These are phyloP conservation scores for Gari tellinella DNA, from an alignment of 2,888 invertebrate species.

Conservation along the genomic window DNA sequence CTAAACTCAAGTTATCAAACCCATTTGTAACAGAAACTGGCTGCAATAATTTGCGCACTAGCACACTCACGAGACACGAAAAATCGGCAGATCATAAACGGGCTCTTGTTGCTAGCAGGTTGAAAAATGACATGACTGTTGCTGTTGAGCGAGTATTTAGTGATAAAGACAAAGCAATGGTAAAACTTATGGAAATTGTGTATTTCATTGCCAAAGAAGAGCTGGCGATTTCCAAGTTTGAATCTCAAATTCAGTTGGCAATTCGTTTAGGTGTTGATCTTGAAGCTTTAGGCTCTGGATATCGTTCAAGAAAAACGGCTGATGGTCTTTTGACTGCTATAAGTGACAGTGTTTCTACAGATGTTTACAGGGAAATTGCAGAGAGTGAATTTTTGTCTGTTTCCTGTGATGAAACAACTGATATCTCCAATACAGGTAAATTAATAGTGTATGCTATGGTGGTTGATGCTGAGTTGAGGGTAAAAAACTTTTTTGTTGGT, in stretches of 20 bases:
- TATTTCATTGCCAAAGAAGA: conserved; percentile 15
- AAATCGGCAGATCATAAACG: conserved; percentile 15
- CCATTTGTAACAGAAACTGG: conserved; percentile 15
- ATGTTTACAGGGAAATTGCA: conserved; percentile 6
- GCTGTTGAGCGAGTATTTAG: conserved; percentile 5
- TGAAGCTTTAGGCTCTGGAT: conserved; percentile 5
- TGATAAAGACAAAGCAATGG: conserved; percentile 8
- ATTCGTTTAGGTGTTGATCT: conserved; percentile 8
- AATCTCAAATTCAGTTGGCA: conserved; percentile 13
- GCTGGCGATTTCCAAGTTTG: conserved; percentile 6
- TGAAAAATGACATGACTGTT: conserved; percentile 9
- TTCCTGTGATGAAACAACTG: conserved; percentile 24
- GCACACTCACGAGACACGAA: conserved; percentile 1
- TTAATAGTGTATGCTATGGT: conserved; percentile 7
- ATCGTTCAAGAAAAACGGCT: conserved; percentile 14
- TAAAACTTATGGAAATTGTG: conserved; percentile 9
- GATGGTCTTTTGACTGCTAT: conserved; percentile 15
- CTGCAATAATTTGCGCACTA: conserved; percentile 6
- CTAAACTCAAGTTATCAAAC: conserved; percentile 11
- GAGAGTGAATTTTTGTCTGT: conserved; percentile 24
- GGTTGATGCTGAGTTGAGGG: neutral
- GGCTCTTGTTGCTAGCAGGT: neutral
- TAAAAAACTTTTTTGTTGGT: conserved; percentile 11
- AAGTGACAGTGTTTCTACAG: conserved; percentile 1
- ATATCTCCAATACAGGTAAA: conserved; percentile 14